A percentile compares a stretch with the other conserved stretches of the same genome.
Conservation (phyloP, 2,797 vertebrate species). For the Argya squamiceps region DNA sequence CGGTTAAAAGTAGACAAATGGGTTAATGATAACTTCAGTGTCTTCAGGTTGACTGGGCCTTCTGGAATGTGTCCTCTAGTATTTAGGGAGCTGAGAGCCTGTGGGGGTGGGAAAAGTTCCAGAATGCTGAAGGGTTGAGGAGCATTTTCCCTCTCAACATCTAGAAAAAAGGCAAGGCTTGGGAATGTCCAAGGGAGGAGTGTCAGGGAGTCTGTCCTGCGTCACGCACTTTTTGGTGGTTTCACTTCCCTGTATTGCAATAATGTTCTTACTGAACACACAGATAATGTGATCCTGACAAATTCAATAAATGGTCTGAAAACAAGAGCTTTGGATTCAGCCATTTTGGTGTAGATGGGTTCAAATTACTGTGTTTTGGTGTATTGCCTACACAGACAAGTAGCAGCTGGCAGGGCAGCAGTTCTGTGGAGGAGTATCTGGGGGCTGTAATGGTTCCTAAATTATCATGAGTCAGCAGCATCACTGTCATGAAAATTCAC, state of each 20-base stretch:
- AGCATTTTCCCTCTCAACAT: not conserved
- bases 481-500: not conserved
- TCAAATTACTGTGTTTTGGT: not conserved
- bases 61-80: not conserved
- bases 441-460: conserved; percentile 9
- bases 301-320: not conserved
- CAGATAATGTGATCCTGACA: not conserved
- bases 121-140: not conserved
- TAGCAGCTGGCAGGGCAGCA: not conserved
- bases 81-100: not conserved
- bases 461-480: conserved; percentile 20
- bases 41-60: not conserved
- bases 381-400: not conserved
- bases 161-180: not conserved
- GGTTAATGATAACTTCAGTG: not conserved
- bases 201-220: not conserved
- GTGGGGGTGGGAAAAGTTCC: not conserved
- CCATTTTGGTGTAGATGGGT: not conserved
- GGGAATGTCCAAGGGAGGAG: not conserved
- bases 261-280: not conserved
- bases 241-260: not conserved
- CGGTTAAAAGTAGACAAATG: conserved; percentile 1
- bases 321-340: not conserved
- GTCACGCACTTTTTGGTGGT: rapidly evolving
- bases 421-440: not conserved